Evolutionary conservation across 1,140 invertebrate genomes (phyloP).

Genomic region (Leptopilina clavipes): DNA sequence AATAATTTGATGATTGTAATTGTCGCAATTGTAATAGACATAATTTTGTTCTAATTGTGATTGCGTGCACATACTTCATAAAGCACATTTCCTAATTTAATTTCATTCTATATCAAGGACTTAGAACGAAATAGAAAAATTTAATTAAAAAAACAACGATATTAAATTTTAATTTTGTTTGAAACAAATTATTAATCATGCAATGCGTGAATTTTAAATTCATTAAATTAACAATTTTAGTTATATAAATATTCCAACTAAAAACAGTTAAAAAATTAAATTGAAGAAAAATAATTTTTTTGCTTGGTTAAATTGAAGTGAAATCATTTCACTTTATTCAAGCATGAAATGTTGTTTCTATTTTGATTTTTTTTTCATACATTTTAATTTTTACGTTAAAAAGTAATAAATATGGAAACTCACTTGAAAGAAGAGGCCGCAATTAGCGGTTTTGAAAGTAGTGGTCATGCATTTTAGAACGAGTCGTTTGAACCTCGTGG

Average conservation of each 20-base stretch:
- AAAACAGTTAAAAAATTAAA: no score
- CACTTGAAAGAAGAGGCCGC: slow-evolving; percentile 46
- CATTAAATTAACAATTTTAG: no score
- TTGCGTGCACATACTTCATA: slow-evolving; percentile 5
- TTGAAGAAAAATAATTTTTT: no score
- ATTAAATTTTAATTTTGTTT: no score
- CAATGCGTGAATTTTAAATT: no score
- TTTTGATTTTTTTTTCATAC: no score
- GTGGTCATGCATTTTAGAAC: slow-evolving; percentile 58
- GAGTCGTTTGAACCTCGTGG: slow-evolving; percentile 40
- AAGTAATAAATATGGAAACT: slow-evolving; percentile 35
- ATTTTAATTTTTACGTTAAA: not conserved
- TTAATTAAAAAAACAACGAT: not conserved
- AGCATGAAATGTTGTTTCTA: no score
- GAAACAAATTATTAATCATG: no score
- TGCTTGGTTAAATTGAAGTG: no score
- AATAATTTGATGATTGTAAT: slow-evolving; percentile 54
- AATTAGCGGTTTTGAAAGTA: slow-evolving; percentile 47
- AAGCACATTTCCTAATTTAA: not conserved
- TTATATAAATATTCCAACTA: no score
- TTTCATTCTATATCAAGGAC: not conserved
- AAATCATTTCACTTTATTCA: no score
- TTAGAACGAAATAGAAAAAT: slow-evolving; percentile 4
- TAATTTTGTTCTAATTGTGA: slow-evolving; percentile 36
- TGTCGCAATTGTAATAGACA: slow-evolving; percentile 53